Conservation (phyloP, 2,888 invertebrate genomes). For the Endotricha flammealis region DNA sequence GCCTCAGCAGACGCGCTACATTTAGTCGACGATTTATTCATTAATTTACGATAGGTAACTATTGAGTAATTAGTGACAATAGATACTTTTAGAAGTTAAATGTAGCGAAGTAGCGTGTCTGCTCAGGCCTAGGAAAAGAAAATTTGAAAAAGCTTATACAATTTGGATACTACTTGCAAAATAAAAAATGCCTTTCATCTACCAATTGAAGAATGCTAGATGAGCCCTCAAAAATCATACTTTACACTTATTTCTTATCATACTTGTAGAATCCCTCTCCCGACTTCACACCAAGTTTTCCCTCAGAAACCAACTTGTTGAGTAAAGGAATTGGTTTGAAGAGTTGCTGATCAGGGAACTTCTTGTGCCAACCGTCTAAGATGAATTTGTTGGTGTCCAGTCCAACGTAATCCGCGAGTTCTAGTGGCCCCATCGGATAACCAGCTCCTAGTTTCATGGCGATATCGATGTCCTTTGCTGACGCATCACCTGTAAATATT, state of each 20-base stretch:
- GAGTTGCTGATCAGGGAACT: conserved; percentile 40
- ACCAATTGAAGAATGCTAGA: too few relatives aligned
- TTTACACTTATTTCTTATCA: conserved; percentile 50
- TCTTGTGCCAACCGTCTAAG: conserved; percentile 86
- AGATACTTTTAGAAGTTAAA: too few relatives aligned
- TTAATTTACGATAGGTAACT: too few relatives aligned
- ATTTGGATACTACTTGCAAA: too few relatives aligned
- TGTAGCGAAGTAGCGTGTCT: too few relatives aligned
- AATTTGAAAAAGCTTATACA: too few relatives aligned
- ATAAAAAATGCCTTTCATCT: too few relatives aligned
- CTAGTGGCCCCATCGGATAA: conserved; percentile 94
- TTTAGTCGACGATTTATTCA: too few relatives aligned
- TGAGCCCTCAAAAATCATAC: neutral
- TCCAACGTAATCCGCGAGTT: conserved; percentile 89
- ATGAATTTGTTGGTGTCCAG: conserved; percentile 88
- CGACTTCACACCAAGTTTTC: conserved; percentile 87
- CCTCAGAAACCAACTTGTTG: conserved; percentile 84
- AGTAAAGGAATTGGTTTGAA: conserved; percentile 44
- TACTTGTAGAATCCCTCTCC: conserved; percentile 93
- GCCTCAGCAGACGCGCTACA: too few relatives aligned
- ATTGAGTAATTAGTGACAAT: too few relatives aligned
- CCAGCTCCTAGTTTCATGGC: conserved; percentile 95
- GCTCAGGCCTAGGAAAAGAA: too few relatives aligned
- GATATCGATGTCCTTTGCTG: conserved; percentile 87
- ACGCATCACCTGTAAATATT: conserved; percentile 79